Evolutionary conservation across 2,888 invertebrate genomes (phyloP), one percentile per base, ranked within the genome.

Genomic region (Amphiduros pacificus): DNA sequence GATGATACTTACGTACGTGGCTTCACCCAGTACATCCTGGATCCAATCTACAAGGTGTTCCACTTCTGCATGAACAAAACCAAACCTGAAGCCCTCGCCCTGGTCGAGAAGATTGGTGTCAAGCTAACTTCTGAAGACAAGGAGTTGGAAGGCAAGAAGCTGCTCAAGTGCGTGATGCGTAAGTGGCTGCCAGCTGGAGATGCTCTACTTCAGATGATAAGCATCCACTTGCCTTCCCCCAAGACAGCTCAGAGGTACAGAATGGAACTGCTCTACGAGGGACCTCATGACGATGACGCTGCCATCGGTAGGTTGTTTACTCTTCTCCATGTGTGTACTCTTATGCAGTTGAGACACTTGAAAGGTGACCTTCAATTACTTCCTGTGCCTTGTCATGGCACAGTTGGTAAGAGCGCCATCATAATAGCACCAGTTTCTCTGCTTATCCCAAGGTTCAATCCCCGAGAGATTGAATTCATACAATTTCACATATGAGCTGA

Each of bases 171-270:
- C 72, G 93, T 99, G 68, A 99, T 99, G 98, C 90, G 98, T 76
- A 93, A 93, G 66, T 99, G 99, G 99, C 87, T 99, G 84, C 99
- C 99, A 60, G 99, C 99, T 82, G 99, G 99, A 74, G 98, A 99
- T 85, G 95, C 99, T 78, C 86, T 99, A 77, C 93, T 99, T 86
- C 97, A 99, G 88, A 99, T 99, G 99, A 99, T 99, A 85, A 94
- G 96, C 85, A 96, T 99, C 83, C 99, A 99, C 83, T 87, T 99
- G 83, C 99, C 99, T 64, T 99, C 98, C 29, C 99, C 99, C 2
- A 98, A 99, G 58, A 93, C 94, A 63, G 98, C 99, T 60, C 99
- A 99, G 86, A 94, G 91, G 84, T 99, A 99, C 87, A 91, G 99
- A 86, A 95, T 95, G 68, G 98, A 99, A 86, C 92, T 98, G 92